Base-by-base conservation (phyloP, 1,140 invertebrate genomes). In the Melitaea cinxia region DNA sequence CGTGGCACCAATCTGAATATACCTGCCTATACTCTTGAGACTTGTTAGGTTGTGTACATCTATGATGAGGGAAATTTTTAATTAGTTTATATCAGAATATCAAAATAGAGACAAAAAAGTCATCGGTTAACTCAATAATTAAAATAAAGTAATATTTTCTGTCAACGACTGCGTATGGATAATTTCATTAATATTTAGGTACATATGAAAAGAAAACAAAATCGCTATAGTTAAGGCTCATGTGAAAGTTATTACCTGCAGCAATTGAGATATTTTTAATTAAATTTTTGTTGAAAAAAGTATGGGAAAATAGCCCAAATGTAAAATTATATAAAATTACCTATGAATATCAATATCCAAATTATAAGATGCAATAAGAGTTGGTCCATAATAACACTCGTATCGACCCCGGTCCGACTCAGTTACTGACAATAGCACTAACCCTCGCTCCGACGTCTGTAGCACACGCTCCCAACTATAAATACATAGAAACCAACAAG, bases 1-100 rank as follows among this genome's bases (percentile, higher is more conserved):
- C 94, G 76, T 95, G 94, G 87, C 95, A 96, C 95, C 95, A 96
- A 74, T 95, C 94, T 30, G 94, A 95, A 79, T 96, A 96, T 63
- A 95, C 93, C 88, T 95, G 95, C 73, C 94, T 93, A 71, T 95
- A 95, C 75, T 95, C 94, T 70, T 95, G 93, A 26, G 94, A 92
- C 84, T 94, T 94, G 63, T 92, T 94, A 2, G 94, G 94, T 64
- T 94, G 93, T 62, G 93, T 92, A 88, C 94, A 95, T 77, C 94
- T 94, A 60, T 19, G 72, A 75, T 12, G 59, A 66, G 14, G 6
- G 6, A 6, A 26, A 26, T 26, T 4, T 4, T 26, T 26, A n/a
- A n/a, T n/a, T n/a, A n/a, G n/a, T n/a, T n/a, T n/a, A n/a, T n/a
- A n/a, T n/a, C n/a, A n/a, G n/a, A n/a, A n/a, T n/a, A n/a, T n/a